These are phyloP conservation scores for Xestia c-nigrum DNA, from an alignment of 2,888 invertebrate genomes.

Conservation along the genomic window DNA sequence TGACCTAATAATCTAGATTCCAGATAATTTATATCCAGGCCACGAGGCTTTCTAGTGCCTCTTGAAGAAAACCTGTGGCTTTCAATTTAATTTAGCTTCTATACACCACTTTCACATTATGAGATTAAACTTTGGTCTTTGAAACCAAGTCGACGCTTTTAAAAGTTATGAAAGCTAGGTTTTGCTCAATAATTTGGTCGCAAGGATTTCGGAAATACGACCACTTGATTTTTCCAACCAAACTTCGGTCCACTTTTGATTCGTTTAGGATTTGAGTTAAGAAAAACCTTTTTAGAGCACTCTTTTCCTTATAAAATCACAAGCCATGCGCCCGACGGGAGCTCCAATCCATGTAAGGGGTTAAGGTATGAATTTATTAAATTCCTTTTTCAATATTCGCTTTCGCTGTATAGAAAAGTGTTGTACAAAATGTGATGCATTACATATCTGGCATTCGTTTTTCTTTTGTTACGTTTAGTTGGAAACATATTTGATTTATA, in stretches of 20 bases:
- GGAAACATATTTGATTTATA: neutral
- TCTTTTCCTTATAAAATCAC: neutral
- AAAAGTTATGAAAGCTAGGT: slow-evolving; percentile 12
- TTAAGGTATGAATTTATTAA: neutral
- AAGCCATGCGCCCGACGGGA: too few relatives aligned
- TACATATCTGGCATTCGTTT: neutral
- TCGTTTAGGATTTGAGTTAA: neutral
- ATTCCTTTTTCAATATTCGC: neutral
- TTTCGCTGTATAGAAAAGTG: neutral
- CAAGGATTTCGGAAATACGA: neutral
- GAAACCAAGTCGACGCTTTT: slow-evolving; percentile 2
- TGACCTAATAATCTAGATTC: slow-evolving; percentile 20
- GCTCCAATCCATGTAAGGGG: neutral
- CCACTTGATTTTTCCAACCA: neutral
- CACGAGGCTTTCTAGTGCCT: slow-evolving; percentile 8
- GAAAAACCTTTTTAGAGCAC: neutral
- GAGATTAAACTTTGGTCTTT: slow-evolving; percentile 13
- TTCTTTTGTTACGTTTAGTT: neutral
- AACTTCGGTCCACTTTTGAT: neutral
- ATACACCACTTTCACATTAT: slow-evolving; percentile 9
- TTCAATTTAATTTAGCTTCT: slow-evolving; percentile 20
- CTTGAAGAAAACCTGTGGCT: slow-evolving; percentile 19
- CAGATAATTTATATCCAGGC: slow-evolving; percentile 20
- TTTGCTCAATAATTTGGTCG: neutral
- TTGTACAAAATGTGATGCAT: neutral